Conservation (phyloP, 2,888 invertebrate genomes). For the Liodrosophila aerea region DNA sequence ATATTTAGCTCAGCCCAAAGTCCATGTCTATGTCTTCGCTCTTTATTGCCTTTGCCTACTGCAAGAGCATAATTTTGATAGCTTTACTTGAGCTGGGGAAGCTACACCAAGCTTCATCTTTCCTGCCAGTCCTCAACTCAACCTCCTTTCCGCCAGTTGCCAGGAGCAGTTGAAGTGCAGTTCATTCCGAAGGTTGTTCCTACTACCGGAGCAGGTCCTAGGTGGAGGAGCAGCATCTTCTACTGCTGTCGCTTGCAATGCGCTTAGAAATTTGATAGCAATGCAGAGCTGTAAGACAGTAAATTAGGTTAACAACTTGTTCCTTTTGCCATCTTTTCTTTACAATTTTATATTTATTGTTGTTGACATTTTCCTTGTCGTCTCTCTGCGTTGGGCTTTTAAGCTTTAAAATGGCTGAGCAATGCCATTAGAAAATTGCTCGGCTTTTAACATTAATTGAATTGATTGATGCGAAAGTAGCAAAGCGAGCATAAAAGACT, state of each 20-base stretch:
- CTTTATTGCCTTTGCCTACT: constrained; percentile 37
- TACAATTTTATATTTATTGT: constrained; percentile 9
- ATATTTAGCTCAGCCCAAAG: constrained; percentile 32
- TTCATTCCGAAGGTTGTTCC: constrained; percentile 58
- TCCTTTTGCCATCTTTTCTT: constrained; percentile 16
- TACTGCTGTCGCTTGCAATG: constrained; percentile 20
- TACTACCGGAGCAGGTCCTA: no score
- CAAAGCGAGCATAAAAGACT: no score
- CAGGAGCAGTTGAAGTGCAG: constrained; percentile 42
- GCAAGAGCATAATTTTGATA: constrained; percentile 64
- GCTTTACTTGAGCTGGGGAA: constrained; percentile 19
- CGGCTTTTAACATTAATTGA: constrained; percentile 36
- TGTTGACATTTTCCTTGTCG: constrained; percentile 10
- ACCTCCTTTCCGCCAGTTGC: background rate
- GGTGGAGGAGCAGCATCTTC: background rate
- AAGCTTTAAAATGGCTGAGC: constrained; percentile 31
- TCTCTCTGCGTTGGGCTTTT: constrained; percentile 23
- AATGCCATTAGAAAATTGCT: constrained; percentile 50
- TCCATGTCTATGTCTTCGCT: background rate
- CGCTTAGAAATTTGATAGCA: constrained; percentile 59
- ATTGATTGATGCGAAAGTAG: constrained; percentile 17
- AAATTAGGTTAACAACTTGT: constrained; percentile 66
- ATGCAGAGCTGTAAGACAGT: constrained; percentile 31
- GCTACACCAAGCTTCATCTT: constrained; percentile 17
- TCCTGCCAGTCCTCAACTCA: constrained; percentile 4